Base-by-base conservation (phyloP, 2,888 invertebrate species). In the Drosophila parthenogenetica region DNA sequence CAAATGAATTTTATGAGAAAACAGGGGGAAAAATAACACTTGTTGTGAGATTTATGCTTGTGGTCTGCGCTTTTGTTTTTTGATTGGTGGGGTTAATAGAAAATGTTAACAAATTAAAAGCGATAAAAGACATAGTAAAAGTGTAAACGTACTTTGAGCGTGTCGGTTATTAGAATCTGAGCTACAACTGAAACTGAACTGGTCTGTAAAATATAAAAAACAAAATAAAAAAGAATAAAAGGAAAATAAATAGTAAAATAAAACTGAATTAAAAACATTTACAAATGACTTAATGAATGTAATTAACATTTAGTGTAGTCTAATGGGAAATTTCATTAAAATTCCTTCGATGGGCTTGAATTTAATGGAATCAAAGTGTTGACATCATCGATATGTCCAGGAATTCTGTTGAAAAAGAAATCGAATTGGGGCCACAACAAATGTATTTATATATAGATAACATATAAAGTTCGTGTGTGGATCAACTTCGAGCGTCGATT, bases 131-230 rank as follows among this genome's bases (percentile, higher is more conserved):
- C n/a, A 48, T 43, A 53, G 65, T 53, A 46, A 58, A 60, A 63
- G 19, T 58, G 51, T 81, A 73, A 77, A 84, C 87, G 70, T 84
- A 84, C 83, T 84, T 84, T 84, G 87, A 84, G 81, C 66, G 87
- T 84, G 87, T 77, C 69, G 89, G 73, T 75, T 61, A 81, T 87
- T 65, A 89, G 89, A 81, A 84, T 84, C 68, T 84, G 81, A 81
- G 89, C 84, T 80, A 84, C 89, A 75, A 89, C 87, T 87, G 83
- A 84, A 71, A 67, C 77, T 74, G 83, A 83, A 71, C 73, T 87
- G 59, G 84, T 69, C 83, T 84, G 83, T 68, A 79, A 80, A 82
- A 84, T 72, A 35, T 35, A 35, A 35, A 8, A 35, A 35, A 35
- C 2, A 35, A 35, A 57, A 63, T 46, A 22, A 29, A 46, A 29